Evolutionary conservation across 2,888 invertebrate genomes (phyloP), one percentile per base, ranked within the genome.

Genomic region (Temnothorax rugatulus): DNA sequence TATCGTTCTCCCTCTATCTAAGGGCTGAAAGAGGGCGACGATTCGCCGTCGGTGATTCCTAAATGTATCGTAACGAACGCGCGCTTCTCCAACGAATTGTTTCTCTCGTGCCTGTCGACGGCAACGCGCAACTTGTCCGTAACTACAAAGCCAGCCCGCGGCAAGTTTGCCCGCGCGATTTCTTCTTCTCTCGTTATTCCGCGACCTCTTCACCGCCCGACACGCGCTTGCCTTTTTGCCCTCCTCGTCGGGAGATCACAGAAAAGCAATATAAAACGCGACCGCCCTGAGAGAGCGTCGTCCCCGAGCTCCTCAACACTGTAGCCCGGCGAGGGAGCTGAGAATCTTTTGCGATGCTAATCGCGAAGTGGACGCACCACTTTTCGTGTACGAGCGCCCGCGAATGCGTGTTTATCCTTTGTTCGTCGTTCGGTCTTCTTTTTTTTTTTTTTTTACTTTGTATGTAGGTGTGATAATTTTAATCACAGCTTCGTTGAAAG

Each of bases 21-120:
- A 66, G 41, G 2, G 29, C 13, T 68, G 21, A 7, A 69, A 18
- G 18, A n/a, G 47, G 18, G 34, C 34, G 52, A 52, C 29, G 11
- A 64, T 63, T 9, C 18, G 47, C 9, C 18, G 44, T 44, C 52
- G 71, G 61, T 54, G 79, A 61, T 86, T 90, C 87, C 86, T 88
- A 91, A 92, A 92, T 90, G 91, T 91, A 90, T 92, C 91, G 88
- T 87, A 88, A 89, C 86, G 86, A 92, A 90, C 89, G 86, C 89
- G 86, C 79, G 82, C 68, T 83, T 74, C 66, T 87, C 88, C 88
- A 90, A 91, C 90, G 92, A 93, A 92, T 93, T 92, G 92, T 91
- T 91, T 89, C 90, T 89, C 91, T 92, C 89, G 90, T 88, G 87
- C 82, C 88, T 85, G 85, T 89, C 89, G 85, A 88, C 84, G 87